Evolutionary conservation across 2,113 vertebrate species (phyloP).

Genomic region (Xenopus tropicalis): DNA sequence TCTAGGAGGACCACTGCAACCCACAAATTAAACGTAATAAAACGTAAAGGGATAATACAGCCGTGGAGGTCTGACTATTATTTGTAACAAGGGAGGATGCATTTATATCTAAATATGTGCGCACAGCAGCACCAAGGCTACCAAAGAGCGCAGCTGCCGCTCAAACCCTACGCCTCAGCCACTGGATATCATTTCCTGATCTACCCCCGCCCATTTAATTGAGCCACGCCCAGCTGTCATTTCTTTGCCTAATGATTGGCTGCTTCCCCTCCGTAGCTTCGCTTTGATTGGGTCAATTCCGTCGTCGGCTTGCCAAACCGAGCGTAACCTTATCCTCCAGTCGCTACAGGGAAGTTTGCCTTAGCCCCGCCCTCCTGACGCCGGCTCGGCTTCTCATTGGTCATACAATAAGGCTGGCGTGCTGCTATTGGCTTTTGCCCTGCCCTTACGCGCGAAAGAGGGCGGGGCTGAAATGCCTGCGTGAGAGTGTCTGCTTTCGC

Average conservation of each 20-base stretch:
- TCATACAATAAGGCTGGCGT: background rate
- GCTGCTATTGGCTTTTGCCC: conserved; percentile 1
- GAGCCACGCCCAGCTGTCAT: background rate
- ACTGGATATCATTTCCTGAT: too few relatives aligned
- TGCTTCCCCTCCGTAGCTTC: background rate
- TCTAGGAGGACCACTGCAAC: too few relatives aligned
- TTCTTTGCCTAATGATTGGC: background rate
- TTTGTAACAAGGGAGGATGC: too few relatives aligned
- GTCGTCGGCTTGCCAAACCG: too few relatives aligned
- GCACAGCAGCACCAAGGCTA: too few relatives aligned
- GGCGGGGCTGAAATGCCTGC: background rate
- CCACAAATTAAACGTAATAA: too few relatives aligned
- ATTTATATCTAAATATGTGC: too few relatives aligned
- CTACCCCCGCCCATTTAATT: background rate
- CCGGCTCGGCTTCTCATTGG: conserved; percentile 6
- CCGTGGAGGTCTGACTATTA: too few relatives aligned
- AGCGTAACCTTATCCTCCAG: too few relatives aligned
- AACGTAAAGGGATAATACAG: too few relatives aligned
- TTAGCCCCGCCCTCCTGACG: conserved; percentile 6
- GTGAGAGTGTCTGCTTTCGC: conserved; percentile 23
- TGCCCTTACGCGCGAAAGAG: background rate
- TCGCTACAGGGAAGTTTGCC: background rate
- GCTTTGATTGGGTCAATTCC: background rate
- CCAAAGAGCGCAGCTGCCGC: too few relatives aligned
- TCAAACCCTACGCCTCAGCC: too few relatives aligned